These are phyloP conservation scores for Mesoligia furuncula DNA, from an alignment of 2,888 invertebrate species.

Conservation along the genomic window DNA sequence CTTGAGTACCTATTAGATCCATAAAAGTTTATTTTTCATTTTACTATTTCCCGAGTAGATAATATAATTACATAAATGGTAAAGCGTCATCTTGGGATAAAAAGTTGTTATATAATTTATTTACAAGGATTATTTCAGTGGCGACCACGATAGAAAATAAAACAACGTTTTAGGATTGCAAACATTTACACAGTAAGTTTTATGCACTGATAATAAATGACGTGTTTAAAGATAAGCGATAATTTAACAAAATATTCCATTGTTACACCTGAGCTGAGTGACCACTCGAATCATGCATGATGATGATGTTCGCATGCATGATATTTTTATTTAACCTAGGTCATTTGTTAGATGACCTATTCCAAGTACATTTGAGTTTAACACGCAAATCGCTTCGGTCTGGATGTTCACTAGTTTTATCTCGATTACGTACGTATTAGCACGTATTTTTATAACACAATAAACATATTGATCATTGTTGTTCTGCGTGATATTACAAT, in stretches of 20 bases:
- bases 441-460: slow-evolving; percentile 19
- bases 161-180: slow-evolving; percentile 10
- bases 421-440: background rate
- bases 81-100: background rate
- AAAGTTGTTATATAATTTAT: background rate
- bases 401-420: slow-evolving; percentile 32
- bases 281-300: slow-evolving; percentile 21
- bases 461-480: slow-evolving; percentile 30
- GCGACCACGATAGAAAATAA: background rate
- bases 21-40: background rate
- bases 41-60: background rate
- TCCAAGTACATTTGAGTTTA: slow-evolving; percentile 23
- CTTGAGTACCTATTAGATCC: background rate
- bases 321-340: background rate
- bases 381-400: slow-evolving; percentile 25
- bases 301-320: too few species aligned
- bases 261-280: slow-evolving; percentile 22
- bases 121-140: background rate
- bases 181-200: slow-evolving; percentile 14
- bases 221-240: slow-evolving; percentile 43
- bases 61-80: too few species aligned
- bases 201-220: slow-evolving; percentile 49
- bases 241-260: slow-evolving; percentile 41
- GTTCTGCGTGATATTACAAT: slow-evolving; percentile 34
- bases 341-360: slow-evolving; percentile 31